phyloP scores from a whole-genome alignment of 2,113 vertebrate species.

The Rhinopithecus roxellana region DNA sequence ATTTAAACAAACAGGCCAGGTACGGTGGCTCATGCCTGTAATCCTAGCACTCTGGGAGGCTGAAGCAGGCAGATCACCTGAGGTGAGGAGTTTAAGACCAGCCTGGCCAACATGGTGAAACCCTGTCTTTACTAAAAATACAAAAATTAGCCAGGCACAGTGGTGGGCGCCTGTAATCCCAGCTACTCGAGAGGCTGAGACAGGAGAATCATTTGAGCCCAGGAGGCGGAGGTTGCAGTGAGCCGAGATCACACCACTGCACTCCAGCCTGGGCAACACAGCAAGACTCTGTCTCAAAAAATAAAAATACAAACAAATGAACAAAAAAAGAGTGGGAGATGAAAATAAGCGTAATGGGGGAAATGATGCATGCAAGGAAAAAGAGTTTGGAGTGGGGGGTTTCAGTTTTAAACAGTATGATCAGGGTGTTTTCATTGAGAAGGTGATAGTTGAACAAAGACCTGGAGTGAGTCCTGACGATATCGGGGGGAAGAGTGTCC shows the following conservation, averaged over 20 bases:
- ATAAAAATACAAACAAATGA: not conserved
- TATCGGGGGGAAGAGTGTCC: not conserved
- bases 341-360: not conserved
- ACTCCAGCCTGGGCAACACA: not conserved
- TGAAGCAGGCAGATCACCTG: rapidly evolving
- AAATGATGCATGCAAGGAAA: not conserved
- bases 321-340: not conserved
- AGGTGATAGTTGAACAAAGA: not conserved
- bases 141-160: rapidly evolving
- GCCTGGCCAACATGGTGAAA: too few species aligned
- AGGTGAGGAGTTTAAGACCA: too few species aligned
- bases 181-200: not conserved
- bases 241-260: not conserved
- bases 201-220: not conserved
- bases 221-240: not conserved
- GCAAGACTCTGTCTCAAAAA: not conserved
- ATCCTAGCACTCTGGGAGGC: too few species aligned
- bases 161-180: not conserved
- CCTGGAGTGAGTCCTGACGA: not conserved
- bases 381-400: not conserved
- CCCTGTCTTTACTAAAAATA: too few species aligned
- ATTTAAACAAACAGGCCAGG: too few species aligned
- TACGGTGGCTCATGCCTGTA: too few species aligned
- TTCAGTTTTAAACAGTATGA: not conserved
- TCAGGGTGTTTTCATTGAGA: not conserved